Evolutionary conservation across 2,797 vertebrate genomes (phyloP).

Genomic region (Lemur catta): DNA sequence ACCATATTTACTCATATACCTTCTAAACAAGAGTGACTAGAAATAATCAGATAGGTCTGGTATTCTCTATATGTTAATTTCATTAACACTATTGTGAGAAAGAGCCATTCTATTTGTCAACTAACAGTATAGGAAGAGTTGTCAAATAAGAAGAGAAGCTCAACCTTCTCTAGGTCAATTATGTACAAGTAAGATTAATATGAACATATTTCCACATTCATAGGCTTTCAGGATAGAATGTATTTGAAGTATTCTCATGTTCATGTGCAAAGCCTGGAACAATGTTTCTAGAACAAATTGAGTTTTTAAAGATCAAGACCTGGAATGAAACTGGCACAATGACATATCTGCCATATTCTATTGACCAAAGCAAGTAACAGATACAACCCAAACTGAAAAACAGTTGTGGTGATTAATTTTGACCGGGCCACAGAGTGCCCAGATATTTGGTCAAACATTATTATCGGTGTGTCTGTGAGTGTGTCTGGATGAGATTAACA

Average conservation of each 20-base stretch:
- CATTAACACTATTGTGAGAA: neutral
- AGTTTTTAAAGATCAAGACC: neutral
- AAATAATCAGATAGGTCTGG: conserved; percentile 10
- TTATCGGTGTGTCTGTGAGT: neutral
- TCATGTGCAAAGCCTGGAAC: neutral
- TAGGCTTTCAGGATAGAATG: neutral
- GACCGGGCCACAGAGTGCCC: neutral
- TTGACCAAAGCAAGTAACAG: neutral
- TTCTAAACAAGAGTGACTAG: neutral
- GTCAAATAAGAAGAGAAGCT: conserved; percentile 10
- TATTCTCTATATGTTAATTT: conserved; percentile 6
- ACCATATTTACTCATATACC: neutral
- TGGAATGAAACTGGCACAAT: neutral
- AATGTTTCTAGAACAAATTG: neutral
- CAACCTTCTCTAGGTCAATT: neutral
- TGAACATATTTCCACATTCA: neutral
- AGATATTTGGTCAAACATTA: neutral
- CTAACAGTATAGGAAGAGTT: neutral
- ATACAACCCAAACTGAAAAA: neutral
- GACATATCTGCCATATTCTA: neutral
- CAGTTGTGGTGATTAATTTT: neutral
- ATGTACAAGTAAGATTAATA: conserved; percentile 20
- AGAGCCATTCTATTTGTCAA: neutral
- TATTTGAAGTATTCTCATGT: neutral
- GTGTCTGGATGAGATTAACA: neutral